These are phyloP conservation scores for Morinoia aosen DNA, from an alignment of 2,888 invertebrate genomes.

Conservation along the genomic window DNA sequence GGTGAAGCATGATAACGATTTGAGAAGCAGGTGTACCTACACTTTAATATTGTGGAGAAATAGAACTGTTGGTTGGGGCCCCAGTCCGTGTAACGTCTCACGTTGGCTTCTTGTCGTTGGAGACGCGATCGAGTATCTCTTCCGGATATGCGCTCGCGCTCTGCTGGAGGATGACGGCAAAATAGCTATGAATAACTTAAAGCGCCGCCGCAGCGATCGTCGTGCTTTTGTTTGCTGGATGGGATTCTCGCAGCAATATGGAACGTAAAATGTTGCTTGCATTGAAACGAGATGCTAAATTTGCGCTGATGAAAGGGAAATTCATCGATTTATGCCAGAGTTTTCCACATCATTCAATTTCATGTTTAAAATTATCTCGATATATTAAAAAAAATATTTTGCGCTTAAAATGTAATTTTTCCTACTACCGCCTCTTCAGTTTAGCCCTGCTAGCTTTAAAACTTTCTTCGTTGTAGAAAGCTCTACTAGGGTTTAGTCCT, in stretches of 20 bases:
- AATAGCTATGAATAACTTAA: conserved; percentile 27
- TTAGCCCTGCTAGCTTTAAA: not conserved
- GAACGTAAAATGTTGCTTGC: not conserved
- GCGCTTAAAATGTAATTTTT: not conserved
- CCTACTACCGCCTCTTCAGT: not conserved
- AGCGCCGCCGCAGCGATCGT: not conserved
- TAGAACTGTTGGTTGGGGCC: not conserved
- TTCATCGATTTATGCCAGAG: not conserved
- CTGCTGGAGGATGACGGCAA: not conserved
- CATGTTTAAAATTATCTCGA: not conserved
- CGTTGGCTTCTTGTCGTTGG: not conserved
- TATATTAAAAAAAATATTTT: not conserved
- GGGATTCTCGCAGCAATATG: not conserved
- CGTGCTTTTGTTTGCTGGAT: not conserved
- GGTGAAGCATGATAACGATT: not conserved
- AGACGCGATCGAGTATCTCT: not conserved
- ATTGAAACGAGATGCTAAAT: not conserved
- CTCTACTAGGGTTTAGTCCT: not conserved
- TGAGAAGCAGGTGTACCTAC: not conserved
- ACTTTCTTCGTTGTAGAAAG: not conserved
- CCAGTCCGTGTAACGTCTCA: not conserved
- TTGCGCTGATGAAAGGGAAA: not conserved
- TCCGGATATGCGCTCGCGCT: conserved; percentile 8
- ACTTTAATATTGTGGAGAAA: not conserved
- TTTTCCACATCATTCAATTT: not conserved